These are phyloP conservation scores for Planiliza haematocheilus DNA, from an alignment of 2,113 vertebrate species.

Conservation along the genomic window DNA sequence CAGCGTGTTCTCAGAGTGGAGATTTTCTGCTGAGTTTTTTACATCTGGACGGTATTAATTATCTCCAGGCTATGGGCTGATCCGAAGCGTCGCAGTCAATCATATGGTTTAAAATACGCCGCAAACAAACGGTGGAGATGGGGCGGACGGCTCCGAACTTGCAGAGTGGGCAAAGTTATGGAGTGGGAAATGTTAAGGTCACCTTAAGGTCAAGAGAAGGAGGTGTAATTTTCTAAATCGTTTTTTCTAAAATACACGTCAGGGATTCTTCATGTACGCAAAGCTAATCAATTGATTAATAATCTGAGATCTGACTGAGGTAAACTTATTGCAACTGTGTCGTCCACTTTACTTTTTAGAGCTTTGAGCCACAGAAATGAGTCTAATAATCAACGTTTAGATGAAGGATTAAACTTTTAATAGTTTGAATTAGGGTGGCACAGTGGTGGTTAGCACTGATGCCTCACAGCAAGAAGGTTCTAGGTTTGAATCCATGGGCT, in stretches of 20 bases:
- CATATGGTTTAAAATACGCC: slow-evolving; percentile 6
- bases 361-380: neutral
- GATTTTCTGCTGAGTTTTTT: slow-evolving; percentile 47
- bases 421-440: no score
- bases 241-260: neutral
- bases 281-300: neutral
- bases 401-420: no score
- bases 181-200: slow-evolving; percentile 70
- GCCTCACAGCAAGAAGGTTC: no score
- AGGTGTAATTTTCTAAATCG: neutral
- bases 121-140: no score
- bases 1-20: slow-evolving; percentile 22
- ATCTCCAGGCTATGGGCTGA: slow-evolving; percentile 13
- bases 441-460: no score
- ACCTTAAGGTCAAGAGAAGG: slow-evolving; percentile 65
- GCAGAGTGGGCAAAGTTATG: slow-evolving; percentile 60
- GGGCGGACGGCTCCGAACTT: slow-evolving; percentile 11
- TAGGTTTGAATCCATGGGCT: no score
- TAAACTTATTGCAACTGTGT: neutral
- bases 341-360: neutral
- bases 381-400: neutral
- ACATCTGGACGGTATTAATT: slow-evolving; percentile 51
- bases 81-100: slow-evolving; percentile 25
- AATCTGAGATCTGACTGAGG: neutral
- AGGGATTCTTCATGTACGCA: neutral